These are phyloP conservation scores for Micronisus gabar DNA, from an alignment of 2,113 vertebrate species.

Conservation along the genomic window DNA sequence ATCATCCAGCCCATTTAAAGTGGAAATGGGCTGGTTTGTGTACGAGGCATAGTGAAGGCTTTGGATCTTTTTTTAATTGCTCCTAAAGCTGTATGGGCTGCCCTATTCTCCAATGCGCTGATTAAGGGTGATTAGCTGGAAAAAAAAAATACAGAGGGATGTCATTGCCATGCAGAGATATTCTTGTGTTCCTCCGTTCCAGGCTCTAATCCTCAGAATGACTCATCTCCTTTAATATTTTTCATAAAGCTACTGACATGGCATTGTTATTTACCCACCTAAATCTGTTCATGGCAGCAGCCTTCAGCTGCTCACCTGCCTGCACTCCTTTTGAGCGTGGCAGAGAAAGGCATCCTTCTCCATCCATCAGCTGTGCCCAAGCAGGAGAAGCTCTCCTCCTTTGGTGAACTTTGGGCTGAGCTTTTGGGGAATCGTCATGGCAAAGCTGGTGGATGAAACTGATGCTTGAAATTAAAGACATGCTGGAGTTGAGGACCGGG, in stretches of 20 bases:
- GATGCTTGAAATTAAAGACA: not conserved
- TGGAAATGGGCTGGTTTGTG: not conserved
- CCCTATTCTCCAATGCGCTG: not conserved
- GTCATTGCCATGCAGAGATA: not conserved
- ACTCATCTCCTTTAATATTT: not conserved
- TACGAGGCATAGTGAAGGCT: not conserved
- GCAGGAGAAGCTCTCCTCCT: not conserved
- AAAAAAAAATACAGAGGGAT: not conserved
- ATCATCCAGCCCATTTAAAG: not conserved
- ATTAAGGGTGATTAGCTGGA: not conserved
- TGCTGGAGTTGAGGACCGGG: not conserved
- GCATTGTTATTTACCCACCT: not conserved
- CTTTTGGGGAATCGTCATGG: not conserved
- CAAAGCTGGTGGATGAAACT: not conserved
- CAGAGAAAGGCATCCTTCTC: not conserved
- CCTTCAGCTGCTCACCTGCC: not conserved
- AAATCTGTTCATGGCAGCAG: not conserved
- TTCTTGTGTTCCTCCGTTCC: not conserved
- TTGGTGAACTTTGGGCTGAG: not conserved
- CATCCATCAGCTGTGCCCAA: not conserved
- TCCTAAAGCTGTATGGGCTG: not conserved
- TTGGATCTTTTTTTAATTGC: not conserved
- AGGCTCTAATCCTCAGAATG: not conserved
- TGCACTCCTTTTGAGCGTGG: fast-evolving
- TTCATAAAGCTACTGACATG: not conserved